Percentiles rank a stretch among this genome's conserved stretches.
phyloP scores from a whole-genome alignment of 1,140 invertebrate species.

The Lithobius niger region DNA sequence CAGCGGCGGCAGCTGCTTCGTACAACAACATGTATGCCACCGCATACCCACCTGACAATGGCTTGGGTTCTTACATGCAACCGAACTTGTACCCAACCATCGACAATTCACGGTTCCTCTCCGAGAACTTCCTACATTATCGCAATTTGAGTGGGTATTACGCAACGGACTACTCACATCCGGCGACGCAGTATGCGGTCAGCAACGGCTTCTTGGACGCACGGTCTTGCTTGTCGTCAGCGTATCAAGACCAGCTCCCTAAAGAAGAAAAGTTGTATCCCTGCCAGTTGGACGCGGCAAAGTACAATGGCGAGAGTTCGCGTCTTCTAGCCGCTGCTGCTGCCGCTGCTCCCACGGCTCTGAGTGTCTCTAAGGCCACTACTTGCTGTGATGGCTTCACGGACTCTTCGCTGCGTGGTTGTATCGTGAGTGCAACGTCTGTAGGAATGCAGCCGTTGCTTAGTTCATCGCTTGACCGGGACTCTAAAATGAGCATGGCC shows the following conservation, averaged over 20 bases:
- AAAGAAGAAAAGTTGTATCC: constrained; percentile 44
- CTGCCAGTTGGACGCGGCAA: constrained; percentile 37
- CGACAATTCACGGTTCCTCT: constrained; percentile 45
- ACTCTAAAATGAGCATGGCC: too few relatives aligned
- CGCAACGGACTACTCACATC: constrained; percentile 49
- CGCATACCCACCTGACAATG: constrained; percentile 46
- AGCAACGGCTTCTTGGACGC: constrained; percentile 64
- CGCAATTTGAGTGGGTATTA: constrained; percentile 60
- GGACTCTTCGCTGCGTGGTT: constrained; percentile 13
- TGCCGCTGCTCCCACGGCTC: too few relatives aligned
- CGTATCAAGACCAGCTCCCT: constrained; percentile 25
- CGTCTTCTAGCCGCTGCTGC: too few relatives aligned
- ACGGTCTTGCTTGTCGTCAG: constrained; percentile 30
- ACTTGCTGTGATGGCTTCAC: constrained; percentile 2
- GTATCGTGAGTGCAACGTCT: constrained; percentile 19
- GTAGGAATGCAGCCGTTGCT: constrained; percentile 4
- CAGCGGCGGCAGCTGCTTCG: too few relatives aligned
- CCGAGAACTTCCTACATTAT: constrained; percentile 74
- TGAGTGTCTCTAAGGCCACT: neutral
- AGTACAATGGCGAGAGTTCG: constrained; percentile 14
- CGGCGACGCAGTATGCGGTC: constrained; percentile 39
- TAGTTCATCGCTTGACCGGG: too few relatives aligned
- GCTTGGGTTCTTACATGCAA: constrained; percentile 50
- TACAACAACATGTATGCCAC: constrained; percentile 65
- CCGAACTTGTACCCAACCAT: constrained; percentile 50